phyloP scores from a whole-genome alignment of 2,113 vertebrate genomes.

The Pygoscelis adeliae region DNA sequence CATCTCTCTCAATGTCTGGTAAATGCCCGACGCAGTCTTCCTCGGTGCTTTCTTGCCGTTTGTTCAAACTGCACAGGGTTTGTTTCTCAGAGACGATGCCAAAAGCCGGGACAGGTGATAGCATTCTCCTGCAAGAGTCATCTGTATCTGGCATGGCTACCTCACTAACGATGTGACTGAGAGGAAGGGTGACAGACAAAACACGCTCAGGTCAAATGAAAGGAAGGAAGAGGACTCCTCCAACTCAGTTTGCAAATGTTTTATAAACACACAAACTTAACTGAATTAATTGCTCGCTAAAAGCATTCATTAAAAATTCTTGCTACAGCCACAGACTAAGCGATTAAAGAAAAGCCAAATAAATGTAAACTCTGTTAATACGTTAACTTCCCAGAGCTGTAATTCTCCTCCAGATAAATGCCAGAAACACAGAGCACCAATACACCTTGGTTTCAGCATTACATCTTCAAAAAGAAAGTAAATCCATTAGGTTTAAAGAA shows the following conservation, averaged over 20 bases:
- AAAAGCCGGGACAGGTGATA: neutral
- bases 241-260: neutral
- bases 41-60: neutral
- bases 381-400: neutral
- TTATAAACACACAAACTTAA: neutral
- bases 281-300: neutral
- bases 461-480: neutral
- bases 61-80: neutral
- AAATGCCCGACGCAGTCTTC: constrained; percentile 57
- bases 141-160: neutral
- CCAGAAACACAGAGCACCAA: neutral
- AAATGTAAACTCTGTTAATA: neutral
- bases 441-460: neutral
- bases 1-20: constrained; percentile 80
- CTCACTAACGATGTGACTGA: neutral
- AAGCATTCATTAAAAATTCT: neutral
- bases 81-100: constrained; percentile 18
- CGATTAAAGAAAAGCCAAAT: neutral
- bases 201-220: neutral
- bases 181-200: neutral
- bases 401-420: neutral
- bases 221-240: neutral
- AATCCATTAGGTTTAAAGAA: neutral
- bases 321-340: neutral
- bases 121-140: constrained; percentile 4